Evolutionary conservation across 1,140 invertebrate species (phyloP).

Genomic region (Cydia fagiglandana): DNA sequence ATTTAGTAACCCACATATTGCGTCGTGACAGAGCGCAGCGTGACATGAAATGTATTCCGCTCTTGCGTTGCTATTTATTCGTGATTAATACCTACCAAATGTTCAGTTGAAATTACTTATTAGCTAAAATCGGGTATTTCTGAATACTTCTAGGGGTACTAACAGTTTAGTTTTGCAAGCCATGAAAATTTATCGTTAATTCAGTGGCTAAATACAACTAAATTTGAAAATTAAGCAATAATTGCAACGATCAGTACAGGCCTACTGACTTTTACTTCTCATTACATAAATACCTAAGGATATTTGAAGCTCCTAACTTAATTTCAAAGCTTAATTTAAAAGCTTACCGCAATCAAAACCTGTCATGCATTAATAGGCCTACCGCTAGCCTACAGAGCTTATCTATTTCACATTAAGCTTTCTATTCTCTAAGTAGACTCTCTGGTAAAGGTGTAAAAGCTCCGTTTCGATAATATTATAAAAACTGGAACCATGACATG

Average conservation of each 20-base stretch:
- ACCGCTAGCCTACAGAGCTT: conserved; percentile 23
- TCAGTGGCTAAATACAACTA: background rate
- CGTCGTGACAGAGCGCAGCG: background rate
- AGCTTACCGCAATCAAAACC: conserved; percentile 21
- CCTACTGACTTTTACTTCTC: conserved; percentile 3
- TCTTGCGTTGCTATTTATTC: conserved; percentile 4
- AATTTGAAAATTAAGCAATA: background rate
- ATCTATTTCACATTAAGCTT: conserved; percentile 30
- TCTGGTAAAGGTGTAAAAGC: conserved; percentile 3
- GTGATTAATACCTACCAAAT: background rate
- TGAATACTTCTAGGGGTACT: background rate
- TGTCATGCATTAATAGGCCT: conserved; percentile 27
- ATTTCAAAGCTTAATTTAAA: conserved; percentile 19
- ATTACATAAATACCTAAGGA: conserved; percentile 20
- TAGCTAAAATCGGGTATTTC: conserved; percentile 4
- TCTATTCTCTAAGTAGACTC: conserved; percentile 21
- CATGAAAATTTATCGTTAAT: background rate
- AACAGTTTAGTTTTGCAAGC: no score
- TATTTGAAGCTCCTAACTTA: conserved; percentile 17
- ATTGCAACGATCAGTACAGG: background rate
- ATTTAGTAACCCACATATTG: background rate
- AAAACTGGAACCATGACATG: conserved; percentile 12
- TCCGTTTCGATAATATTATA: background rate
- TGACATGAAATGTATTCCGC: conserved; percentile 1
- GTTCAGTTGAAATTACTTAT: background rate